Conservation (phyloP, 2,888 invertebrate genomes). For the Coelopa pilipes region DNA sequence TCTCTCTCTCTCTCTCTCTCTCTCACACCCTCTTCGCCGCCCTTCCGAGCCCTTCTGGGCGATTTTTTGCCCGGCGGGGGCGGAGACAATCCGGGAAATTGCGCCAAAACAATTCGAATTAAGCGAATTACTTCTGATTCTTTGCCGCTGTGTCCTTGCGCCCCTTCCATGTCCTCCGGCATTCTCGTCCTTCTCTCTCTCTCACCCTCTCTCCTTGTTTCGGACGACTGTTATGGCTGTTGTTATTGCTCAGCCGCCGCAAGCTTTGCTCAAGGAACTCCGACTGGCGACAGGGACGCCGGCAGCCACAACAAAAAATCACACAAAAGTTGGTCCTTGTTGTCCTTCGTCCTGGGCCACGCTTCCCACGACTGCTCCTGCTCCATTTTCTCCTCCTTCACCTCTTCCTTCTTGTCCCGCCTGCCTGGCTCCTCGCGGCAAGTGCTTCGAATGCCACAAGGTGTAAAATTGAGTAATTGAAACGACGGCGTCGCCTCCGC, state of each 20-base stretch:
- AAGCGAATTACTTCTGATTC: constrained; percentile 44
- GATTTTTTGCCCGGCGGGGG: background rate
- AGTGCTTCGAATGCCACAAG: constrained; percentile 56
- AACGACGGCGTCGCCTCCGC: constrained; percentile 46
- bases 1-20: background rate
- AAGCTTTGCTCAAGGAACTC: constrained; percentile 19
- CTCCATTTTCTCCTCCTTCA: background rate
- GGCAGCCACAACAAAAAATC: background rate
- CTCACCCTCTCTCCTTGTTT: constrained; percentile 35
- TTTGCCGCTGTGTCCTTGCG: constrained; percentile 16
- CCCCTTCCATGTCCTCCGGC: constrained; percentile 9
- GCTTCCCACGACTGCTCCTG: too few relatives aligned
- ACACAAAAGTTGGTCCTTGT: constrained; percentile 24
- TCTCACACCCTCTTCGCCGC: too few relatives aligned
- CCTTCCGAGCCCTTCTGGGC: too few relatives aligned
- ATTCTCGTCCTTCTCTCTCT: constrained; percentile 37
- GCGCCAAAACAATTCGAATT: constrained; percentile 44
- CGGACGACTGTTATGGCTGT: constrained; percentile 40
- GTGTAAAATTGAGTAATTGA: constrained; percentile 63
- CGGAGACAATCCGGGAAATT: constrained; percentile 36
- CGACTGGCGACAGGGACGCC: background rate
- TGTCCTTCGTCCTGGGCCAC: too few relatives aligned
- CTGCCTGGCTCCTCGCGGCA: too few relatives aligned
- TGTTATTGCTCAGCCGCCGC: constrained; percentile 27
- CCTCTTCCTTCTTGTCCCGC: background rate